phyloP scores from a whole-genome alignment of 2,797 vertebrate genomes.

The Sebastolobus alascanus region DNA sequence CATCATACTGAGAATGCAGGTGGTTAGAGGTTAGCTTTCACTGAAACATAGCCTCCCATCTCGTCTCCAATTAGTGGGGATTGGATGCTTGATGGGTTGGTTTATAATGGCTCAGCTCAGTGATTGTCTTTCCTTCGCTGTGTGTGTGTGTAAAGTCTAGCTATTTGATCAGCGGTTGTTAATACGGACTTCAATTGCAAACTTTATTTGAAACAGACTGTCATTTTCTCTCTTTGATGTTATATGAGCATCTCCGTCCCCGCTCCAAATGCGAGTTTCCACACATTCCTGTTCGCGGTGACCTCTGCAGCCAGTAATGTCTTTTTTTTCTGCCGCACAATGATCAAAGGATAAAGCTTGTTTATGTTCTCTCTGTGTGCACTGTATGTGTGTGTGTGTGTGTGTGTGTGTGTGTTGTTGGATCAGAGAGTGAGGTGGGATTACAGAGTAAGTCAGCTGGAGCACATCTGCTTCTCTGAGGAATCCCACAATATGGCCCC shows the following conservation, averaged over 20 bases:
- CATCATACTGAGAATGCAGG: constrained; percentile 22
- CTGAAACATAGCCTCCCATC: constrained; percentile 37
- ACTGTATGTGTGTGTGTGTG: constrained; percentile 30
- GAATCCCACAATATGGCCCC: constrained; percentile 66
- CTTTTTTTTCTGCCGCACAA: constrained; percentile 30
- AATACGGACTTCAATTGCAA: constrained; percentile 46
- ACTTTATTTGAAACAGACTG: constrained; percentile 46
- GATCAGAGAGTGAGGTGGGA: constrained; percentile 57
- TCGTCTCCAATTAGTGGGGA: constrained; percentile 47
- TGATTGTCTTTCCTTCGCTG: constrained; percentile 40
- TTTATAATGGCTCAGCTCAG: constrained; percentile 48
- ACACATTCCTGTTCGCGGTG: constrained; percentile 21
- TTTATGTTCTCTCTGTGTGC: constrained; percentile 43
- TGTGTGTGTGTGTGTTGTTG: constrained; percentile 32
- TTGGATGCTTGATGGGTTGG: constrained; percentile 51
- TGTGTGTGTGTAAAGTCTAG: constrained; percentile 22
- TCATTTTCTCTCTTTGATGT: constrained; percentile 54
- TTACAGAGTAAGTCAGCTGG: constrained; percentile 70
- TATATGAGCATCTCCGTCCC: constrained; percentile 46
- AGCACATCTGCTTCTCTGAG: constrained; percentile 74
- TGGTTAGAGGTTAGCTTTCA: constrained; percentile 43
- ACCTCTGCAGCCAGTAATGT: constrained; percentile 42
- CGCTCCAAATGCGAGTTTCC: constrained; percentile 30
- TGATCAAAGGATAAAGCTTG: constrained; percentile 67
- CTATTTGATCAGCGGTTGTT: constrained; percentile 55